Base-by-base conservation (phyloP, 2,113 vertebrate species). In the Calyptomena viridis region DNA sequence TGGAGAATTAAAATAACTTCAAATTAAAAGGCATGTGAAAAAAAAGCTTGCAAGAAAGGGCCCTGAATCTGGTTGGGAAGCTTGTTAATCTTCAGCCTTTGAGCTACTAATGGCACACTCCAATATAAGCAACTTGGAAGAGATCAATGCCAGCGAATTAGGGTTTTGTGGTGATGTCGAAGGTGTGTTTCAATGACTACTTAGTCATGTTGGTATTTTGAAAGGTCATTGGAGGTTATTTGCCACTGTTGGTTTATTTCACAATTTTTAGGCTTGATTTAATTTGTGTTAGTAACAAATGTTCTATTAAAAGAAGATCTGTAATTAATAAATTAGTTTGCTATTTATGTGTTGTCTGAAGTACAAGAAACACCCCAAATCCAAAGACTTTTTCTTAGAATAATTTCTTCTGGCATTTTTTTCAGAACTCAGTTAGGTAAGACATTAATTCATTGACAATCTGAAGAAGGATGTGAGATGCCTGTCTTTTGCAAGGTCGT, bases 11-110 rank as follows among this genome's bases (percentile, higher is more conserved):
- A 60, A 92, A 20, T 58, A 21, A 47, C 80, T 86, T 59, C 46
- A 93, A 94, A 94, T 96, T 94, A 95, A 78, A 92, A 96, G 89
- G 80, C 31, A 71, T 44, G 39, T 86, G 72, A 83, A 75, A 73
- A 86, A 49, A 80, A 67, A 90, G 50, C 18, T 9, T 92, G 30
- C 35, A 77, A 80, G 79, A 62, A 74, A 81, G 33, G 67, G 20
- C 83, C 40, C 56, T 39, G 75, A 60, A 8, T 56, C 60, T 74
- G 10, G 14, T 59, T 74, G 59, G 39, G 42, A 80, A 86, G 42
- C 85, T 90, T 90, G 75, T 87, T 86, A 40, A 73, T 86, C 89
- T 83, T 71, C 42, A 72, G 68, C 68, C 64, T 95, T 92, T 78
- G 89, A 84, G 83, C 63, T 89, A 17, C 55, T 95, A 86, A 89